A percentile compares a stretch with the other conserved stretches of the same genome.
Conservation (phyloP, 2,113 vertebrate genomes). For the Paracanthobrama guichenoti region DNA sequence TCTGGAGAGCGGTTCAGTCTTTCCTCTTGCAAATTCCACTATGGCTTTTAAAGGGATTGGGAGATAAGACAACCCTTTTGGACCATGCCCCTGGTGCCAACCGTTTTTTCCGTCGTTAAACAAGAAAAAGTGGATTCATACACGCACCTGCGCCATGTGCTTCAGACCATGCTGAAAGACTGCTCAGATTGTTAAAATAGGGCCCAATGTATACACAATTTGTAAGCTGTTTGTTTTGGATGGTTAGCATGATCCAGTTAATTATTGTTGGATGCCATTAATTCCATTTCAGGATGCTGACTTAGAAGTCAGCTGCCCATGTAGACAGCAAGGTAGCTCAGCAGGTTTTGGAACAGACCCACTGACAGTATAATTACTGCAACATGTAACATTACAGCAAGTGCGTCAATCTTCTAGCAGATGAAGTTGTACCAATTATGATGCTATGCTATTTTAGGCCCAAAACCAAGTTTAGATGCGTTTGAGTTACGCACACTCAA, state of each 20-base stretch:
- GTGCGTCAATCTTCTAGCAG: neutral
- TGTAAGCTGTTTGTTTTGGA: neutral
- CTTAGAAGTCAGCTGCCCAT: neutral
- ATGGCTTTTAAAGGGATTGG: no score
- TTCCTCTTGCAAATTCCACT: no score
- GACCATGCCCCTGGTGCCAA: no score
- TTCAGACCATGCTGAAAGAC: no score
- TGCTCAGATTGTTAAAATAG: no score
- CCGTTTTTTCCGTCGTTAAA: no score
- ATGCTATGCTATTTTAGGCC: neutral
- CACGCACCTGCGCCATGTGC: no score
- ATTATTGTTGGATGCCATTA: neutral
- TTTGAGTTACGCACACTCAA: neutral
- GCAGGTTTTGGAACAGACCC: neutral
- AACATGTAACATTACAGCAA: neutral
- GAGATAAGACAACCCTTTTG: no score
- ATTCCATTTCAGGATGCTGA: neutral
- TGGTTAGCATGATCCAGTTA: neutral
- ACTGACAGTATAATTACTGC: neutral
- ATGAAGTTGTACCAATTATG: neutral
- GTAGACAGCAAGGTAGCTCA: neutral
- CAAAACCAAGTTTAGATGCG: neutral
- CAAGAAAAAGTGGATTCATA: no score
- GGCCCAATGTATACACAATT: neutral
- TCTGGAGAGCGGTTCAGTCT: no score